These are phyloP conservation scores for Eonycteris spelaea DNA, from an alignment of 2,113 vertebrate species.

Conservation along the genomic window DNA sequence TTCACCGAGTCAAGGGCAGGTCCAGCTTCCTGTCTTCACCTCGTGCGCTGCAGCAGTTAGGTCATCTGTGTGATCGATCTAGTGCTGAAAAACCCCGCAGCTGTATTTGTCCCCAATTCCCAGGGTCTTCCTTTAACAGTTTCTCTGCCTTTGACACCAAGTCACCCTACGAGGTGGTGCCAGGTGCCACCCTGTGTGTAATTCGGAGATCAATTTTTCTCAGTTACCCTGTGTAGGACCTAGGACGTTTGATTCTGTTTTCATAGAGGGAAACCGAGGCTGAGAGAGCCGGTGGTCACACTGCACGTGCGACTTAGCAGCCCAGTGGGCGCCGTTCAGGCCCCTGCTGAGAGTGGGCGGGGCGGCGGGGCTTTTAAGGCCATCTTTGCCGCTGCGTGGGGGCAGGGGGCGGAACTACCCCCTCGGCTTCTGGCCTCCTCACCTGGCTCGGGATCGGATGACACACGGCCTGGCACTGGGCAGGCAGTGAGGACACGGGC, in stretches of 20 bases:
- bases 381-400: accelerated
- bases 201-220: not conserved
- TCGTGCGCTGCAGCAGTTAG: accelerated
- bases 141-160: not conserved
- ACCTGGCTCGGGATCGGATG: not conserved
- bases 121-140: not conserved
- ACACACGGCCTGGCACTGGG: not conserved
- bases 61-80: accelerated
- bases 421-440: not conserved
- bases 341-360: not conserved
- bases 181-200: accelerated
- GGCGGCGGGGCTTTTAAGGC: accelerated
- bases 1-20: not conserved
- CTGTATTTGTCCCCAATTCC: too few species aligned
- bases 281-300: not conserved
- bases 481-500: not conserved
- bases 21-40: accelerated
- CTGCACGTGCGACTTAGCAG: not conserved
- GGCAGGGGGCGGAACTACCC: not conserved
- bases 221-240: accelerated
- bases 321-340: accelerated
- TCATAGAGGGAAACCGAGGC: not conserved
- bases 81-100: not conserved
- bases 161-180: not conserved
- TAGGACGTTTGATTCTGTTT: not conserved